Evolutionary conservation across 2,888 invertebrate species (phyloP), one percentile per base, ranked within the genome.

Genomic region (Sminthurides aquaticus): DNA sequence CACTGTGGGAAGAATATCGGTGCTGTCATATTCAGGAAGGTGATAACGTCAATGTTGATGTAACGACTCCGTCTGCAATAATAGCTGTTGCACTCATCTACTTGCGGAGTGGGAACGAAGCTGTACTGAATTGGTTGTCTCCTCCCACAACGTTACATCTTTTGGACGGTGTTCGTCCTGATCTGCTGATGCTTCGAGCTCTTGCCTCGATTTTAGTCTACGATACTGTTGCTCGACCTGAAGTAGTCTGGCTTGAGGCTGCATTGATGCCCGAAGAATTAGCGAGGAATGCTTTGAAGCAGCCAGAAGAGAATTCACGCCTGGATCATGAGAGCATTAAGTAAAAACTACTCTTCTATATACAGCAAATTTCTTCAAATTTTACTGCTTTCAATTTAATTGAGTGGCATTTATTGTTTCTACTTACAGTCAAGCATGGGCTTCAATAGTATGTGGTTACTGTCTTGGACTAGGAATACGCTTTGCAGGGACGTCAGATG

Each of bases 381-480:
- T n/a, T n/a, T n/a, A n/a, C n/a, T n/a, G n/a, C n/a, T n/a, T n/a
- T n/a, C n/a, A n/a, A 28, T n/a, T 18, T 5, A 15, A 20, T 57
- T 34, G 49, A 60, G 25, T 64, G n/a, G n/a, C n/a, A n/a, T n/a
- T n/a, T n/a, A n/a, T n/a, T n/a, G n/a, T n/a, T 60, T 62, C 57
- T 61, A 3, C 68, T 79, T 82, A 49, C 76, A 91, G 91, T 76
- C 96, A 97, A 83, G 95, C 95, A 0, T 98, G 94, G 80, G 94
- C 96, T 80, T 96, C 97, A 79, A 92, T 97, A 69, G 84, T 95
- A 66, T 89, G 94, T 0, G 99, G 98, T 22, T 94, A 92, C 1
- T 93, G 95, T 74, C 89, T 98, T 82, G 91, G 92, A 5, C 80
- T 99, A 74, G 97, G 95, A 0, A 82, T 99, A 2, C 89, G 91